Evolutionary conservation across 2,797 vertebrate species (phyloP).

Genomic region (Moxostoma hubbsi): DNA sequence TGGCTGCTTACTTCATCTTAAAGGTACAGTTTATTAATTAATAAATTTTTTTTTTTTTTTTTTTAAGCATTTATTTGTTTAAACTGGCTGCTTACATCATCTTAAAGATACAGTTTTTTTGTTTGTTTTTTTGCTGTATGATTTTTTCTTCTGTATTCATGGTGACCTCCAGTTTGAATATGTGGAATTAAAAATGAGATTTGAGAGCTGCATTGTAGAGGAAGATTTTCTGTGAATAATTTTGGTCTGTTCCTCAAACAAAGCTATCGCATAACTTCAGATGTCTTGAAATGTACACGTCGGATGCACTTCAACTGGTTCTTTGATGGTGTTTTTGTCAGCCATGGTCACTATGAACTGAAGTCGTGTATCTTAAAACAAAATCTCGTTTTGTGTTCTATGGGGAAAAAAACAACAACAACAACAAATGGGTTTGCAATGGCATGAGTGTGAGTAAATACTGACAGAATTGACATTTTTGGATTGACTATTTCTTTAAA

Average conservation of each 20-base stretch:
- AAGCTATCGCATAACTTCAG: background rate
- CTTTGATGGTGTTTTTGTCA: background rate
- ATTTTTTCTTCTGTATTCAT: too few relatives aligned
- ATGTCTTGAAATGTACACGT: background rate
- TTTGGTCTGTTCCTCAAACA: background rate
- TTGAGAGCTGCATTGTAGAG: background rate
- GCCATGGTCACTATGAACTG: too few relatives aligned
- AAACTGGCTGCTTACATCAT: too few relatives aligned
- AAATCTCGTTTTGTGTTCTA: background rate
- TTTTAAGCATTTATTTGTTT: too few relatives aligned
- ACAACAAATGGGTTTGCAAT: conserved; percentile 1
- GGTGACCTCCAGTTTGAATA: too few relatives aligned
- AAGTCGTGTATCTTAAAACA: too few relatives aligned
- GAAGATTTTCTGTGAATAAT: background rate
- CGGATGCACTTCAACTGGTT: background rate
- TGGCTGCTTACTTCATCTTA: background rate
- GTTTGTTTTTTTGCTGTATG: background rate
- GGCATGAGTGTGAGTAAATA: conserved; percentile 31
- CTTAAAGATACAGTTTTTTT: too few relatives aligned
- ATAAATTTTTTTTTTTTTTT: too few relatives aligned
- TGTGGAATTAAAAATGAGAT: background rate
- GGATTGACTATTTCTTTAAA: conserved; percentile 28
- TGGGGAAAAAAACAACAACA: conserved; percentile 14
- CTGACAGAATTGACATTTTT: conserved; percentile 17
- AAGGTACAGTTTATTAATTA: too few relatives aligned